Base-by-base conservation (phyloP, 2,113 vertebrate species). In the Antigone vipio region DNA sequence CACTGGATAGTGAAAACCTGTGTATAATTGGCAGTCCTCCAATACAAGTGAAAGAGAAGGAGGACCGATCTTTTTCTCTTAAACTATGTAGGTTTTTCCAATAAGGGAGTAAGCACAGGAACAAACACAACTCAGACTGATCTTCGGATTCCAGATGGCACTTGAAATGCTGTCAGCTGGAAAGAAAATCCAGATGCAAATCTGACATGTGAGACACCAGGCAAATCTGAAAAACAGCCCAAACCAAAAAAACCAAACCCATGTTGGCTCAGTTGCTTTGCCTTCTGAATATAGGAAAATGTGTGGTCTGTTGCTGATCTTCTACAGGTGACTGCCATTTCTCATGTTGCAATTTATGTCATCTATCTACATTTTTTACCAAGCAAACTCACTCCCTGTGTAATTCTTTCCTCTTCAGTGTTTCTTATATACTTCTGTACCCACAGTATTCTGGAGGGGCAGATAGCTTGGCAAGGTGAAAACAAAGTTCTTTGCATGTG, bases 171-270 rank as follows among this genome's bases (percentile, higher is more conserved):
- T 73, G 32, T 52, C 45, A 92, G 26, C 58, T 88, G 72, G 45
- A 63, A 96, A 76, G 42, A 71, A 89, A 95, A 92, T 83, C 88
- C 82, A 83, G 71, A 74, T 73, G 71, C 75, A 97, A 92, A 93
- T 83, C 53, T 27, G 27, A 82, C 38, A 67, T 55, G 45, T 59
- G 32, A 91, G 66, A 89, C 34, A 90, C 23, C 24, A 66, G 56
- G 44, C 21, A 85, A 85, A 83, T 50, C 59, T 77, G 71, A 88
- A 86, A 85, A 86, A 15, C 14, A 73, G 32, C 9, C 22, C 72
- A 94, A 68, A 69, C 18, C 3, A 40, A 67, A 80, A 59, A 67
- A 3, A 2, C 35, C 32, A 68, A 68, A 67, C 21, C 16, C 4
- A 3, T 40, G n/a, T 59, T 68, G 59, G 23, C 24, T 76, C 34